Evolutionary conservation across 2,888 invertebrate genomes (phyloP).

Genomic region (Calameuta pallipes): DNA sequence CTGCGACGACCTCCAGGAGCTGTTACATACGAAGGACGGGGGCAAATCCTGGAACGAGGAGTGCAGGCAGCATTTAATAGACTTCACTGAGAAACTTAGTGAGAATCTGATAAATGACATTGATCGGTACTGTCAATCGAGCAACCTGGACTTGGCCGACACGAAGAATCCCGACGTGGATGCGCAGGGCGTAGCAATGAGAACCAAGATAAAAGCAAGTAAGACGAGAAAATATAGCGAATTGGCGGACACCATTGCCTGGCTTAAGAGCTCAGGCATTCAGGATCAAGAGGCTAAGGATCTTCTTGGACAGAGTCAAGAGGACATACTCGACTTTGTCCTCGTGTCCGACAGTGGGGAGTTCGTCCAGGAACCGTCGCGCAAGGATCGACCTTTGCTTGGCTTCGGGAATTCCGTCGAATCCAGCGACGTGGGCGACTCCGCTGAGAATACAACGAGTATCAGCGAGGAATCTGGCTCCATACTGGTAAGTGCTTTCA

Average conservation of each 20-base stretch:
- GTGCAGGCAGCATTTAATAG: constrained; percentile 77
- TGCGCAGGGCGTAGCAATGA: background rate
- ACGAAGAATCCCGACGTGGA: constrained; percentile 13
- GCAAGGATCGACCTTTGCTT: constrained; percentile 64
- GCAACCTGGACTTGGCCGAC: constrained; percentile 52
- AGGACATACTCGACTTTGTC: constrained; percentile 51
- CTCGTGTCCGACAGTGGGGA: constrained; percentile 50
- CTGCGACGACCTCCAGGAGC: constrained; percentile 4
- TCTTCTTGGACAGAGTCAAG: constrained; percentile 36
- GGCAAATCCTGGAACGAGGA: constrained; percentile 72
- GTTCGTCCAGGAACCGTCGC: constrained; percentile 64
- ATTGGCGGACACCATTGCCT: constrained; percentile 40
- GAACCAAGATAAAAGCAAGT: constrained; percentile 4
- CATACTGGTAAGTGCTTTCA: background rate
- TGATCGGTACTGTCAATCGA: constrained; percentile 67
- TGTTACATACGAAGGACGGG: constrained; percentile 8
- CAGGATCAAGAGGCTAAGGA: constrained; percentile 35
- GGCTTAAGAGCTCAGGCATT: constrained; percentile 31
- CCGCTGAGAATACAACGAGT: constrained; percentile 69
- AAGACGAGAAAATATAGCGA: constrained; percentile 37
- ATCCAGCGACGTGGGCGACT: constrained; percentile 75
- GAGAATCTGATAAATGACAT: constrained; percentile 84
- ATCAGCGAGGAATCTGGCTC: constrained; percentile 65
- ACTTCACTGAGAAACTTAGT: constrained; percentile 85
- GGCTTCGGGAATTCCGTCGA: constrained; percentile 76